Conservation (phyloP, 2,113 vertebrate species). For the Oryctolagus cuniculus region DNA sequence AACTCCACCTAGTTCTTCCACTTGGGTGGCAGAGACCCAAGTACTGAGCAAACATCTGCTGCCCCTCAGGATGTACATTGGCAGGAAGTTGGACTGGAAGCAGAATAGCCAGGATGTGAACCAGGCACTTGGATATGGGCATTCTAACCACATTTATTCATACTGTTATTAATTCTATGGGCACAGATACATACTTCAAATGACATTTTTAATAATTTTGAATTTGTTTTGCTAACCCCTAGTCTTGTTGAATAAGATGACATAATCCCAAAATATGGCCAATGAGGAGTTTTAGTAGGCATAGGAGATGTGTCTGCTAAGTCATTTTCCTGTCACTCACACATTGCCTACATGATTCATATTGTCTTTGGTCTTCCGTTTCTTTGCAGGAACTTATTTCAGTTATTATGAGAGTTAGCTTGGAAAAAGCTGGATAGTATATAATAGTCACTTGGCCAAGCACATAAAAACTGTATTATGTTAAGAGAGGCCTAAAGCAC, state of each 20-base stretch:
- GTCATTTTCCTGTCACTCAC: neutral
- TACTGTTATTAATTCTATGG: neutral
- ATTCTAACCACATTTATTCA: neutral
- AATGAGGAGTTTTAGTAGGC: neutral
- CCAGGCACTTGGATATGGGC: too few relatives aligned
- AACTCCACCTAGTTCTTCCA: too few relatives aligned
- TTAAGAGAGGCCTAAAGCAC: neutral
- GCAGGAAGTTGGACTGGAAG: too few relatives aligned
- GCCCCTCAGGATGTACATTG: too few relatives aligned
- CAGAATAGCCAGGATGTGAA: too few relatives aligned
- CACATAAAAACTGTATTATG: neutral
- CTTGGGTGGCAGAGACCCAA: too few relatives aligned
- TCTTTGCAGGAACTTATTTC: conserved; percentile 7
- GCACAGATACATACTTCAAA: neutral
- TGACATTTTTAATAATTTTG: neutral
- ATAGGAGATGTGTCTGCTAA: neutral
- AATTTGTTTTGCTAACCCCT: neutral
- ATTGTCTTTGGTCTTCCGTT: neutral
- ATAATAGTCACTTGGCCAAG: neutral
- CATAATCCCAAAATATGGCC: neutral
- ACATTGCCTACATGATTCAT: neutral
- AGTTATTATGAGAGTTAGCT: neutral
- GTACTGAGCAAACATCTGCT: too few relatives aligned
- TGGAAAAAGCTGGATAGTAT: neutral
- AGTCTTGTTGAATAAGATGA: neutral